These are phyloP conservation scores for Oreonectes daqikongensis DNA, from an alignment of 2,797 vertebrate species.

Conservation along the genomic window DNA sequence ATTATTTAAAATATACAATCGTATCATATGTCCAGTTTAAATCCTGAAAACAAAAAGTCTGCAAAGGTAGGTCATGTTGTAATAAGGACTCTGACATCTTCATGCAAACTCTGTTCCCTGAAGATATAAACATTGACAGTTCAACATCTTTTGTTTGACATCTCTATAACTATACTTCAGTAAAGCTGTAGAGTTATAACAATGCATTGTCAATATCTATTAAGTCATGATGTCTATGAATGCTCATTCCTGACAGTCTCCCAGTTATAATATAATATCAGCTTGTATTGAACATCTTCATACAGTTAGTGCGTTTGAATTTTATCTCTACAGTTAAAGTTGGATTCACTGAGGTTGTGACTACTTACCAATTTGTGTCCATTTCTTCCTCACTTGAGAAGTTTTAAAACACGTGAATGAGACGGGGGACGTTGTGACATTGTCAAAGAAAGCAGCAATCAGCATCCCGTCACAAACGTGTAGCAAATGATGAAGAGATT, in stretches of 20 bases:
- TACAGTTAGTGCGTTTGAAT: background rate
- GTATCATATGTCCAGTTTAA: no score
- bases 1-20: no score
- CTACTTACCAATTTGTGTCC: conserved; percentile 16
- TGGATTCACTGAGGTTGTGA: conserved; percentile 15
- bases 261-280: conserved; percentile 8
- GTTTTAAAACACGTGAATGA: conserved; percentile 33
- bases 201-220: conserved; percentile 1
- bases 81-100: no score
- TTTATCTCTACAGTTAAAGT: background rate
- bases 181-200: conserved; percentile 21
- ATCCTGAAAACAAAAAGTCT: no score
- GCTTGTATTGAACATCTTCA: background rate
- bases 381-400: conserved; percentile 22
- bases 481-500: conserved; percentile 36
- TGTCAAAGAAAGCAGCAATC: conserved; percentile 53
- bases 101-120: background rate
- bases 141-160: conserved; percentile 12
- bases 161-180: conserved; percentile 17
- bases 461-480: conserved; percentile 21
- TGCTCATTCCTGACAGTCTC: background rate
- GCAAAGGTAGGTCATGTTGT: background rate
- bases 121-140: background rate
- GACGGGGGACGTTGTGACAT: conserved; percentile 45
- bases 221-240: background rate